Base-by-base conservation (phyloP, 2,797 vertebrate species). In the Meda fulgida region DNA sequence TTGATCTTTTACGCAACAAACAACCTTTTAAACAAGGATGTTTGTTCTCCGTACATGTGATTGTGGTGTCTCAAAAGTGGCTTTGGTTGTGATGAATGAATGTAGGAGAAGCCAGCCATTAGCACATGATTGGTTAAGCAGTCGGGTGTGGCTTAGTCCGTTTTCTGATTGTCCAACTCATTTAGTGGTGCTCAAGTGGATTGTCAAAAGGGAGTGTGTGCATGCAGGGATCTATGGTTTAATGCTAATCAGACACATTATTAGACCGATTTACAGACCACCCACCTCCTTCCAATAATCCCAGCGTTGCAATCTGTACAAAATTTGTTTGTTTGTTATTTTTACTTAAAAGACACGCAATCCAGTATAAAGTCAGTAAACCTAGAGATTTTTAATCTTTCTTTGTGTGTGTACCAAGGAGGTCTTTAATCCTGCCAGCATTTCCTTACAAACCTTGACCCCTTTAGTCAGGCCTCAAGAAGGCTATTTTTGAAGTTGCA, bases 211-310 rank as follows among this genome's bases (percentile, higher is more conserved):
- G 18, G 13, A 5, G n/a, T n/a, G 9, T 29, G 31, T 46, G 11
- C 3, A 7, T 67, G 66, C 58, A 46, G 29, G 63, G 43, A 70
- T 70, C 18, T 78, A 29, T 80, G 48, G 7, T 69, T 79, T 43
- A 82, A 79, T 40, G 34, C 36, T 65, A 84, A 78, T 67, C 51
- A 78, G 81, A 67, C 66, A 79, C 63, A 83, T 70, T n/a, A 85
- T 86, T 69, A 87, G 78, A 86, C 18, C 10, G n/a, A 79, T 69
- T 80, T 66, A 71, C 23, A 78, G 77, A 78, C 81, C 73, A 80
- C 63, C 58, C 53, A 63, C 79, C 36, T 48, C 60, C 58, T 84
- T 69, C 36, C 60, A 34, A 43, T 84, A 87, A 87, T 87, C 71
- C 48, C 34, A 78, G 60, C 23, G 80, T n/a, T 71, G 48, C 40